phyloP scores from a whole-genome alignment of 2,888 invertebrate species.

The Eilema sororculum region DNA sequence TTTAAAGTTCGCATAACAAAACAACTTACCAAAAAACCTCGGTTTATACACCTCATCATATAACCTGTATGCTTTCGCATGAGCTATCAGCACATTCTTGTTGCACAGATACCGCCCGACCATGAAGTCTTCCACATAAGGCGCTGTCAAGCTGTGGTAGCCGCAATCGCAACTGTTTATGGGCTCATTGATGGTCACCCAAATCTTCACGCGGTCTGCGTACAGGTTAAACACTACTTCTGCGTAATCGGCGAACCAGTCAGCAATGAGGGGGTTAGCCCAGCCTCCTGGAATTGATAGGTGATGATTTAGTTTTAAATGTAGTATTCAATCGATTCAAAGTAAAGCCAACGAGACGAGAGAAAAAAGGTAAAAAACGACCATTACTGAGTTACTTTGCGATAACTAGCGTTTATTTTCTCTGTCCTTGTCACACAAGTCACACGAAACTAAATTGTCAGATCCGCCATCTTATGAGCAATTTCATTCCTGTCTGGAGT shows the following conservation, averaged over 20 bases:
- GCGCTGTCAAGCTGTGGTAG: constrained; percentile 67
- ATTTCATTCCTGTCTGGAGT: too few relatives aligned
- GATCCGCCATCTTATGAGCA: too few relatives aligned
- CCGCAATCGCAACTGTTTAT: constrained; percentile 63
- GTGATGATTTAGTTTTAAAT: neutral
- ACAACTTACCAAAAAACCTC: constrained; percentile 73
- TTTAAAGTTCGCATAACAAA: too few relatives aligned
- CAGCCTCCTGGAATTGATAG: constrained; percentile 82
- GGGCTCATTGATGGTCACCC: constrained; percentile 92
- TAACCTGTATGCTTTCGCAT: constrained; percentile 87
- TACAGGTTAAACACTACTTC: constrained; percentile 82
- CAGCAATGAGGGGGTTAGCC: constrained; percentile 87
- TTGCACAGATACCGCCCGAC: constrained; percentile 77
- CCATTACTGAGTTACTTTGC: too few relatives aligned
- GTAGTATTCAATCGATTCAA: too few relatives aligned
- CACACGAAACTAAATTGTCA: too few relatives aligned
- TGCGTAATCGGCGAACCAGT: constrained; percentile 88
- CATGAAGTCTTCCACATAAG: constrained; percentile 30
- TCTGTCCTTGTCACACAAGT: too few relatives aligned
- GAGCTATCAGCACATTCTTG: constrained; percentile 89
- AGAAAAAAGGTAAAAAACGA: too few relatives aligned
- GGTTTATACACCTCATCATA: constrained; percentile 84
- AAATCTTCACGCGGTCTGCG: constrained; percentile 87
- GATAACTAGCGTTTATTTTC: too few relatives aligned
- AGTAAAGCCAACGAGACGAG: too few relatives aligned